A percentile compares a stretch with the other conserved stretches of the same genome.
phyloP scores from a whole-genome alignment of 1,140 invertebrate genomes.

The Eubasilissa regina region DNA sequence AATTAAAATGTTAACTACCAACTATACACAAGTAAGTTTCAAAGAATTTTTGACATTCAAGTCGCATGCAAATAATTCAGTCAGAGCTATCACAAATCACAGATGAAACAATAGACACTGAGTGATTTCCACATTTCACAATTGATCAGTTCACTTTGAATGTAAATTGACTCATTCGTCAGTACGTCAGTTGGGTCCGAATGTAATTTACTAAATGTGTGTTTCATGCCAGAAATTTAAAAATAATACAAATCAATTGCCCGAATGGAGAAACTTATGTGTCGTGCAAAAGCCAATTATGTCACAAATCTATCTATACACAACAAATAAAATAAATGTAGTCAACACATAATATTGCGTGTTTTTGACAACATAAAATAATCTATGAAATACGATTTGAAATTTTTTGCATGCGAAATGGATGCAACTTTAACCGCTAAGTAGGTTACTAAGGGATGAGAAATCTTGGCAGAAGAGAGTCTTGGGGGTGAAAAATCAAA shows the following conservation, averaged over 20 bases:
- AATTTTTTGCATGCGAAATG: conserved; percentile 1
- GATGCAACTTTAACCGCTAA: neutral
- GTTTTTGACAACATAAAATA: neutral
- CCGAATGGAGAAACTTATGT: neutral
- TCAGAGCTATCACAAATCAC: conserved; percentile 24
- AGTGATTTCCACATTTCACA: conserved; percentile 8
- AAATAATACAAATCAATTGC: neutral
- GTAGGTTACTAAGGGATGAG: no score
- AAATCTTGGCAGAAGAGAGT: no score
- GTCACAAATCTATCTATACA: neutral
- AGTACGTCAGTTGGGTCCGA: conserved; percentile 7
- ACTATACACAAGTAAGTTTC: conserved; percentile 16
- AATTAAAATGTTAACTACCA: conserved; percentile 9
- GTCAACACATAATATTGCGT: neutral
- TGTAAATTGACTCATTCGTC: neutral
- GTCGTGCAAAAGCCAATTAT: neutral
- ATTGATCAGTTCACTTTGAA: neutral
- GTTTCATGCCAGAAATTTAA: neutral
- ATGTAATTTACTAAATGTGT: neutral
- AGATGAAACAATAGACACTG: conserved; percentile 14
- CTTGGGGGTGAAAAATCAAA: no score
- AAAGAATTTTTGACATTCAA: conserved; percentile 6
- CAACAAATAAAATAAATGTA: neutral
- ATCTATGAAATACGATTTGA: no score
- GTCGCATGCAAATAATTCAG: conserved; percentile 14